Evolutionary conservation across 2,888 invertebrate species (phyloP).

Genomic region (Ectemnius lituratus): DNA sequence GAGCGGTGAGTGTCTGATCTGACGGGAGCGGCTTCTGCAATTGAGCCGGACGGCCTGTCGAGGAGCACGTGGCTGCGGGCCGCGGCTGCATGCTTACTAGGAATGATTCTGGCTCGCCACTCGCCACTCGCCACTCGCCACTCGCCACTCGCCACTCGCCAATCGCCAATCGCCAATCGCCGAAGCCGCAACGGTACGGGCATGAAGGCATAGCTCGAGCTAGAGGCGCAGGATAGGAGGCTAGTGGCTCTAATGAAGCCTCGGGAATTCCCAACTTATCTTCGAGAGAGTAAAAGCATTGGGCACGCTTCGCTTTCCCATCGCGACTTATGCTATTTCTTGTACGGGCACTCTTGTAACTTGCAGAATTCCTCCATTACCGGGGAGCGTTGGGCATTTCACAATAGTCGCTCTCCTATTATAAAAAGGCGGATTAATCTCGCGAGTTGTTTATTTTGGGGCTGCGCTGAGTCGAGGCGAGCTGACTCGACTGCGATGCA

Average conservation of each 20-base stretch:
- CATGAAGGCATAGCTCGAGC: constrained; percentile 21
- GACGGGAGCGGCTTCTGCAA: constrained; percentile 31
- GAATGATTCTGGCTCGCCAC: too few species aligned
- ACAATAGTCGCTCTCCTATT: not conserved
- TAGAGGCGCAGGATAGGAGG: not conserved
- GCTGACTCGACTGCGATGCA: too few species aligned
- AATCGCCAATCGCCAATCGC: too few species aligned
- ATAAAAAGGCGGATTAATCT: constrained; percentile 50
- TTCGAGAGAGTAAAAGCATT: constrained; percentile 28
- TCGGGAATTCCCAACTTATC: constrained; percentile 40
- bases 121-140: too few species aligned
- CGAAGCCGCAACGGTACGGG: too few species aligned
- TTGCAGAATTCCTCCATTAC: not conserved
- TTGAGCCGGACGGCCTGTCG: not conserved
- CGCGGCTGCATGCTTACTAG: too few species aligned
- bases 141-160: too few species aligned
- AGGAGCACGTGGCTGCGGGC: constrained; percentile 21
- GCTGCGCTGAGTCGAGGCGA: too few species aligned
- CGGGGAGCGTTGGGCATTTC: not conserved
- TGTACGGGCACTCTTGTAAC: not conserved
- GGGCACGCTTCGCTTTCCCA: constrained; percentile 11
- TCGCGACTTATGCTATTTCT: not conserved
- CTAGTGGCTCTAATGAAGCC: constrained; percentile 15
- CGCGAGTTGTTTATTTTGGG: constrained; percentile 55
- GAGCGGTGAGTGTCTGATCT: constrained; percentile 14